A percentile compares a stretch with the other conserved stretches of the same genome.
These are phyloP conservation scores for Drosophila malerkotliana DNA, from an alignment of 1,140 invertebrate genomes.

Conservation along the genomic window DNA sequence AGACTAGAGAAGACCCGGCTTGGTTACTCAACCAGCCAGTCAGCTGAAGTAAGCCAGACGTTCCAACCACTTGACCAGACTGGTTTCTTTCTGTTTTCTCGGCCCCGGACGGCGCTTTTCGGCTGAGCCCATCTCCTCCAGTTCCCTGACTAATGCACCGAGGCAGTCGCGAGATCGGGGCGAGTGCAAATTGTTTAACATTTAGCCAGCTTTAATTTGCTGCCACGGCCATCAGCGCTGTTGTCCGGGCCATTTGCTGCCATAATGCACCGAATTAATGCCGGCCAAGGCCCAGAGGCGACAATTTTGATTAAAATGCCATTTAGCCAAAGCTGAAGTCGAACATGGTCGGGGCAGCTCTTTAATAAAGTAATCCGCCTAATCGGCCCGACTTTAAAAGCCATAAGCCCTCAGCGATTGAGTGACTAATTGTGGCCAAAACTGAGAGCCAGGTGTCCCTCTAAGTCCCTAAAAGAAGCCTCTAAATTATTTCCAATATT, in stretches of 20 bases:
- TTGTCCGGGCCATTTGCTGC: conserved; percentile 63
- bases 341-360: conserved; percentile 24
- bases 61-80: conserved; percentile 64
- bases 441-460: too few relatives aligned
- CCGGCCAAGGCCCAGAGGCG: conserved; percentile 53
- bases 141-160: conserved; percentile 62
- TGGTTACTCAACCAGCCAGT: conserved; percentile 14
- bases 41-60: conserved; percentile 31
- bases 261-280: conserved; percentile 67
- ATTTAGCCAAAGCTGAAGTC: conserved; percentile 56
- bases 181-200: conserved; percentile 78
- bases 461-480: background rate
- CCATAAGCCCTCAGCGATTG: background rate
- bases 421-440: conserved; percentile 64
- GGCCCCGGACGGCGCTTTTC: conserved; percentile 8
- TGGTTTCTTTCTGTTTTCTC: conserved; percentile 14
- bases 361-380: conserved; percentile 63
- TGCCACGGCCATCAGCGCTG: conserved; percentile 58
- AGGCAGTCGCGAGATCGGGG: background rate
- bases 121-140: conserved; percentile 9
- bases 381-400: conserved; percentile 4
- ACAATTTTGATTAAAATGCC: conserved; percentile 82
- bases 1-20: conserved; percentile 64
- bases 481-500: conserved; percentile 21
- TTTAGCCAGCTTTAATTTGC: conserved; percentile 77